Base-by-base conservation (phyloP, 2,888 invertebrate species). In the Serripes groenlandicus region DNA sequence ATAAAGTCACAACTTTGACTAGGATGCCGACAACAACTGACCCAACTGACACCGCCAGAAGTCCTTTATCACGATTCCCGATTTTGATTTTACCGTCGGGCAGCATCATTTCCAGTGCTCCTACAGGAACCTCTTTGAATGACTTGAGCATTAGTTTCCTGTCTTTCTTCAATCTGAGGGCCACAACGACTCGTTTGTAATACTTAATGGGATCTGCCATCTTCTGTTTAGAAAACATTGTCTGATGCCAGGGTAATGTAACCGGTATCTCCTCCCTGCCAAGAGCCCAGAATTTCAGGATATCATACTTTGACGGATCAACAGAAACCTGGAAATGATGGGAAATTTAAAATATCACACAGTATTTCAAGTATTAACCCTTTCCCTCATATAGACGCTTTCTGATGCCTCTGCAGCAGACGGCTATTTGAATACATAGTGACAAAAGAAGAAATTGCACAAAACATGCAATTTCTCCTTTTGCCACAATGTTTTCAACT, bases 161-260 rank as follows among this genome's bases (percentile, higher is more conserved):
- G 75, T 94, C 93, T 54, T 89, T 90, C 87, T 94, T 94, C 54
- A 93, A 88, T 15, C 94, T 85, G 4, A 94, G 88, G 15, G 94
- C 94, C 4, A 94, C 90, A 28, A 94, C 92, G 5, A 94, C 92
- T 71, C 94, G 88, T 80, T 94, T 94, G 91, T 93, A 94, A 80
- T 91, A 93, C 62, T 91, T 88, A 35, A 83, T 70, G 5, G 92
- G 87, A 42, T 80, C 78, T 3, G 87, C 88, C 5, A 87, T 77
- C n/a, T 80, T 58, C 11, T 88, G 32, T 49, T 84, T 83, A 9
- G 87, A 56, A 37, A 78, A 85, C 7, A 87, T 37, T 3, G 86
- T 69, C 32, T 85, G 78, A 32, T 90, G 88, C 87, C 89, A 89
- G 2, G 92, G 89, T 2, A 81, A 23, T 35, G 69, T 70, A 1